Conservation (phyloP, 2,797 vertebrate species). For the Lagodon rhomboides region DNA sequence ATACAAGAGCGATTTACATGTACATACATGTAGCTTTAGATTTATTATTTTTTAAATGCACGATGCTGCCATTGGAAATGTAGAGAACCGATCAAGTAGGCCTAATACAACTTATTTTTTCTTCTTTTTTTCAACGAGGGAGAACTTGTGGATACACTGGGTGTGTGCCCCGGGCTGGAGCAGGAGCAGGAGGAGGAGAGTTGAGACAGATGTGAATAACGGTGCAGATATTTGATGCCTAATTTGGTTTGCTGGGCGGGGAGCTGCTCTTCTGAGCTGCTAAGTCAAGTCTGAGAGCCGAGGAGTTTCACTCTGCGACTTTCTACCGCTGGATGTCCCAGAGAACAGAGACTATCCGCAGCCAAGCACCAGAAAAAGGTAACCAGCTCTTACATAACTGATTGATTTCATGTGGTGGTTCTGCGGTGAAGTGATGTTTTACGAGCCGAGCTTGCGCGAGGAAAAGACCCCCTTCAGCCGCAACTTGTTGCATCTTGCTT, state of each 20-base stretch:
- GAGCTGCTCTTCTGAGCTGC: constrained; percentile 40
- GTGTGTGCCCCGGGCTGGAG: constrained; percentile 16
- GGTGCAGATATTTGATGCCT: constrained; percentile 72
- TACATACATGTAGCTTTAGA: too few species aligned
- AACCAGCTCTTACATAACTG: constrained; percentile 7
- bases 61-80: too few species aligned
- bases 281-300: constrained; percentile 39
- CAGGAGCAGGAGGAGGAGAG: constrained; percentile 22
- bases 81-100: too few species aligned
- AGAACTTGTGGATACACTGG: constrained; percentile 4
- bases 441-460: neutral
- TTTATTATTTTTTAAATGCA: too few species aligned
- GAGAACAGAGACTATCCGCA: constrained; percentile 20
- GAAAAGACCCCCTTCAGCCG: neutral
- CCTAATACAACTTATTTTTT: too few species aligned
- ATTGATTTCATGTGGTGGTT: neutral
- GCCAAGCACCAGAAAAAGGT: constrained; percentile 36
- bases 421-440: neutral
- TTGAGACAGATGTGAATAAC: constrained; percentile 70
- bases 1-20: too few species aligned
- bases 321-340: constrained; percentile 39
- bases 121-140: neutral
- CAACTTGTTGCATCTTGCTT: constrained; percentile 53
- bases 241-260: constrained; percentile 81
- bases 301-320: constrained; percentile 33